Evolutionary conservation across 2,888 invertebrate genomes (phyloP).

Genomic region (Dione juno): DNA sequence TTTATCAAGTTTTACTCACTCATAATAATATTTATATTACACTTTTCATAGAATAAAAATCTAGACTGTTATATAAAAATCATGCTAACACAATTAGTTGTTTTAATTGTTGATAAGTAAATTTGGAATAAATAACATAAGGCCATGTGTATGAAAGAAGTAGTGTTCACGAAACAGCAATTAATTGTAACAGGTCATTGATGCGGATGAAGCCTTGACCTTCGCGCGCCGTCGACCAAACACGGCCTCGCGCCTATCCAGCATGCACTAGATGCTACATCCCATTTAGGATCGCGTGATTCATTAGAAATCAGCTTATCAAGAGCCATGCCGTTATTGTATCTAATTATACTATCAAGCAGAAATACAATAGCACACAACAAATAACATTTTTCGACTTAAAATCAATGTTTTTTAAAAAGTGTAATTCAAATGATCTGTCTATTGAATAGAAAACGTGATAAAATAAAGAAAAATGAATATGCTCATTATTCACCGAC

Average conservation of each 20-base stretch:
- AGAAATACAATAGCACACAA: background rate
- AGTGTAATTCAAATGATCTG: background rate
- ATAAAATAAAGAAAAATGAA: background rate
- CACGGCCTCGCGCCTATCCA: constrained; percentile 62
- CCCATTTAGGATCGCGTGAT: constrained; percentile 62
- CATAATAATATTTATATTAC: constrained; percentile 42
- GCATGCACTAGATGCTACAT: constrained; percentile 68
- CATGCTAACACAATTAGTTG: constrained; percentile 3
- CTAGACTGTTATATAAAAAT: background rate
- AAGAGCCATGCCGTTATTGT: constrained; percentile 25
- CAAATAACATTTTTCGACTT: background rate
- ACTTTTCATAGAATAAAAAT: background rate
- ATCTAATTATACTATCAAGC: constrained; percentile 33
- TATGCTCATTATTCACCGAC: background rate
- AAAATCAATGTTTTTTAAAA: background rate
- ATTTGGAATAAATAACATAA: constrained; percentile 1
- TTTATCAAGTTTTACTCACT: constrained; percentile 46
- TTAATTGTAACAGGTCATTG: constrained; percentile 56
- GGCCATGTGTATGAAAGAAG: constrained; percentile 6
- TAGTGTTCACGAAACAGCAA: constrained; percentile 26
- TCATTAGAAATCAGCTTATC: constrained; percentile 48
- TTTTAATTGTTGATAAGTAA: background rate
- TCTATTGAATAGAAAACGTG: constrained; percentile 34
- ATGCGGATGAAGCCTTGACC: constrained; percentile 74
- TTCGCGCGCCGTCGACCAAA: constrained; percentile 74